These are phyloP conservation scores for Gambusia yucatana DNA, from an alignment of 2,797 vertebrate genomes.

Conservation along the genomic window DNA sequence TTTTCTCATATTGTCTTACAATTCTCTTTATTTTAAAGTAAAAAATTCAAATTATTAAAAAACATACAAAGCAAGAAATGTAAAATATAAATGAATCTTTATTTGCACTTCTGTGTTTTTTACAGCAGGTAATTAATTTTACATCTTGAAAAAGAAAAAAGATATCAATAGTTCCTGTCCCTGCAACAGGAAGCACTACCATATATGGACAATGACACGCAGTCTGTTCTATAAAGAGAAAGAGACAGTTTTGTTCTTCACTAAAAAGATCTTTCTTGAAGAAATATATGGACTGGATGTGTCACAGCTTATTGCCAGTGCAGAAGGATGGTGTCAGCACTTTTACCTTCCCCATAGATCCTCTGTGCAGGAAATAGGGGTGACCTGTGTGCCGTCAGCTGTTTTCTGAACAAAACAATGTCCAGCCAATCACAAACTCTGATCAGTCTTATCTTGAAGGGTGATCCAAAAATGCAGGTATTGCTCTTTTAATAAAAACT, in stretches of 20 bases:
- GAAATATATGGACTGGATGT: neutral
- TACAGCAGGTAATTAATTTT: neutral
- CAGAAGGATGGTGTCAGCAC: neutral
- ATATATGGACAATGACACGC: neutral
- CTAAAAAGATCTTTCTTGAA: neutral
- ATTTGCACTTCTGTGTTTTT: neutral
- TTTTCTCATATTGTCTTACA: neutral
- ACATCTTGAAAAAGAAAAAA: neutral
- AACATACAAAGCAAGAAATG: neutral
- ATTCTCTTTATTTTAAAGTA: neutral
- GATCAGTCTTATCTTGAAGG: conserved; percentile 1
- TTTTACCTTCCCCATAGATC: neutral
- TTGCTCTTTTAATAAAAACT: neutral
- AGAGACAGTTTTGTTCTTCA: neutral
- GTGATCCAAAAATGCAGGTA: neutral
- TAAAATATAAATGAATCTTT: neutral
- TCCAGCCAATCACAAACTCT: neutral
- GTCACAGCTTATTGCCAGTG: neutral
- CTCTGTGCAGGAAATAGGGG: neutral
- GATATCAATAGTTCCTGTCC: neutral
- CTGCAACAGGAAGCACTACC: neutral
- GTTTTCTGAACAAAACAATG: neutral
- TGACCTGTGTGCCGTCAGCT: neutral
- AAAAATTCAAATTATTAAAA: neutral
- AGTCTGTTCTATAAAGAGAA: neutral